Percentiles rank a stretch among this genome's conserved stretches.
Conservation (phyloP, 1,140 invertebrate species). For the Atopsyche davidsoni region DNA sequence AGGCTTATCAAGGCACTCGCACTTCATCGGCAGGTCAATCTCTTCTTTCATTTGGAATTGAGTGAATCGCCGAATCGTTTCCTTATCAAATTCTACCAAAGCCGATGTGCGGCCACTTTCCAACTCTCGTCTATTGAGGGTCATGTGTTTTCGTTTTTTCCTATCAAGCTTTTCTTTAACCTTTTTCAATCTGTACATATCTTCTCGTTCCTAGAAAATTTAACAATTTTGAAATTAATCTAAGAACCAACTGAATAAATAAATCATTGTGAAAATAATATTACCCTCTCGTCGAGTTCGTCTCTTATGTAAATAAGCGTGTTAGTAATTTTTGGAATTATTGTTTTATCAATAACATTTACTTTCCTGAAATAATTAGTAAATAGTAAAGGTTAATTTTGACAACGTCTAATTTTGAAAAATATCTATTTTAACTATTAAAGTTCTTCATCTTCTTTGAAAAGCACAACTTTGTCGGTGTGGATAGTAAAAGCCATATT, state of each 20-base stretch:
- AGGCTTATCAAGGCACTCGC: no score
- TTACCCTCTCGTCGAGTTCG: constrained; percentile 45
- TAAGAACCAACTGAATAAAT: background rate
- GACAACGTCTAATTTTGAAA: no score
- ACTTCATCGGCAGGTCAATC: no score
- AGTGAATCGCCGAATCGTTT: no score
- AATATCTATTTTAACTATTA: background rate
- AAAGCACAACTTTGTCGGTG: background rate
- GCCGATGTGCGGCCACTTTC: no score
- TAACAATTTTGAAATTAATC: background rate
- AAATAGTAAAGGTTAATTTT: no score
- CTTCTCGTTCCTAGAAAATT: constrained; percentile 40
- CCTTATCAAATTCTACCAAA: no score
- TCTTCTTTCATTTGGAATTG: no score
- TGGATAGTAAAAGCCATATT: background rate
- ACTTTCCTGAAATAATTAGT: constrained; percentile 39
- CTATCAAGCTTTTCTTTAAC: constrained; percentile 39
- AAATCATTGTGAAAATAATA: background rate
- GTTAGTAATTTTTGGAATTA: constrained; percentile 40
- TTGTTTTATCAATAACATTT: constrained; percentile 44
- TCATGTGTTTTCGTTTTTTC: constrained; percentile 23
- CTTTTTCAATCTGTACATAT: constrained; percentile 44
- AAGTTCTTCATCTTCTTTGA: background rate
- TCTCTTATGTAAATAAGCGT: constrained; percentile 41
- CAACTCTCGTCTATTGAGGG: background rate